Conservation (phyloP, 2,888 invertebrate genomes). For the Herminia tarsipennalis region DNA sequence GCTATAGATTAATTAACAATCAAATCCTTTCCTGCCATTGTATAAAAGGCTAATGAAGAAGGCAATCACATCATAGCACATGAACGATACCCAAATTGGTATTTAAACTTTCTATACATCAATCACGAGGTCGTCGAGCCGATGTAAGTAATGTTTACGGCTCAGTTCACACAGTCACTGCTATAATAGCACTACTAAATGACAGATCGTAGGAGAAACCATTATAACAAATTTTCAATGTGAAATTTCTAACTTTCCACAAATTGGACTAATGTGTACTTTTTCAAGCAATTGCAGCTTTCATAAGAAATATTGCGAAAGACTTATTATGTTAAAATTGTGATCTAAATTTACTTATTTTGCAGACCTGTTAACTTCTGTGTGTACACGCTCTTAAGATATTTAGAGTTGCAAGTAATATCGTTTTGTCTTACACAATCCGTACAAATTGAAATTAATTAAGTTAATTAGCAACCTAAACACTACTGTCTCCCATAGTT, state of each 20-base stretch:
- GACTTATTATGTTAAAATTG: too few species aligned
- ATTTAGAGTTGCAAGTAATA: conserved; percentile 15
- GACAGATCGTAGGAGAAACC: conserved; percentile 54
- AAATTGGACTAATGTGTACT: conserved; percentile 27
- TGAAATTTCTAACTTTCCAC: conserved; percentile 55
- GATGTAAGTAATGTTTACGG: conserved; percentile 63
- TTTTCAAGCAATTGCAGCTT: not conserved
- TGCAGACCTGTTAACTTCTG: too few species aligned
- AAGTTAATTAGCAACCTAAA: conserved; percentile 50
- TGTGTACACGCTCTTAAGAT: conserved; percentile 9
- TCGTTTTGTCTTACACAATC: conserved; percentile 25
- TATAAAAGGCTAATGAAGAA: conserved; percentile 42
- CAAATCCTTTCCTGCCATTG: conserved; percentile 30
- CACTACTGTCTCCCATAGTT: conserved; percentile 60
- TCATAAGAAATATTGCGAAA: too few species aligned
- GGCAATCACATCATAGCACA: conserved; percentile 47
- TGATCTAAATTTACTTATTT: too few species aligned
- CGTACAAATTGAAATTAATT: conserved; percentile 42
- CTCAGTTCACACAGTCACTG: conserved; percentile 66
- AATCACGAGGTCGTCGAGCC: conserved; percentile 63
- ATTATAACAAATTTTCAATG: conserved; percentile 57
- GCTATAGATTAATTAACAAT: conserved; percentile 11
- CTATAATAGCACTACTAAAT: conserved; percentile 62
- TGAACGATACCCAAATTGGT: conserved; percentile 56
- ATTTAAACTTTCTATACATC: conserved; percentile 77